These are phyloP conservation scores for Acronicta alni DNA, from an alignment of 2,888 invertebrate species.

Conservation along the genomic window DNA sequence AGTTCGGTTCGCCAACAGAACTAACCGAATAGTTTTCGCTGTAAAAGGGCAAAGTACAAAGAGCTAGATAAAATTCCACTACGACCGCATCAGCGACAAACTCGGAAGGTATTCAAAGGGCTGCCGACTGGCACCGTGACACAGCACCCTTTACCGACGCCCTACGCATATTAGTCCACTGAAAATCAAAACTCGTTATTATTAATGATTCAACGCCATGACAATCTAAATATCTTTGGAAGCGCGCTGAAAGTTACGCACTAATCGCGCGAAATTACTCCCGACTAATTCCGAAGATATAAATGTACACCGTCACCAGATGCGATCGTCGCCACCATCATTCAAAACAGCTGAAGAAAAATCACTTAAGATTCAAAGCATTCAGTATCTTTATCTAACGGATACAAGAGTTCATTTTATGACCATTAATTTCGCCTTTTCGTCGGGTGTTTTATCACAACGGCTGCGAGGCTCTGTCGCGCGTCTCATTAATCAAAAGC, in stretches of 20 bases:
- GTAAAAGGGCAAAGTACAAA: slow-evolving; percentile 87
- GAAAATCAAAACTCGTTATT: slow-evolving; percentile 88
- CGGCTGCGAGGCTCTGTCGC: slow-evolving; percentile 88
- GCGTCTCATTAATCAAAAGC: slow-evolving; percentile 89
- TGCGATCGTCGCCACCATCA: slow-evolving; percentile 82
- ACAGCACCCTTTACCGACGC: slow-evolving; percentile 81
- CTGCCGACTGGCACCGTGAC: slow-evolving; percentile 79
- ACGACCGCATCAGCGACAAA: slow-evolving; percentile 86
- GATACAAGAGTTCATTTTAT: slow-evolving; percentile 90
- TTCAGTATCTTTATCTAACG: slow-evolving; percentile 88
- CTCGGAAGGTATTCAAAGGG: slow-evolving; percentile 85
- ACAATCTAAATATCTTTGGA: slow-evolving; percentile 86
- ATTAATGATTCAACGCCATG: slow-evolving; percentile 87
- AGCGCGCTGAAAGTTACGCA: slow-evolving; percentile 76
- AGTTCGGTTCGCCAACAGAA: slow-evolving; percentile 79
- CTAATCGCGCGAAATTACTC: slow-evolving; percentile 80
- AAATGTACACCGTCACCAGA: slow-evolving; percentile 86
- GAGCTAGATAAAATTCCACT: slow-evolving; percentile 87
- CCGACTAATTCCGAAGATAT: slow-evolving; percentile 75
- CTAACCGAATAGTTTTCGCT: slow-evolving; percentile 83
- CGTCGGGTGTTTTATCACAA: slow-evolving; percentile 88
- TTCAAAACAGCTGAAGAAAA: slow-evolving; percentile 85
- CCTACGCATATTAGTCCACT: slow-evolving; percentile 87
- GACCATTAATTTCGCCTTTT: slow-evolving; percentile 89
- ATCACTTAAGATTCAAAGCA: slow-evolving; percentile 87